A percentile compares a stretch with the other conserved stretches of the same genome.
Evolutionary conservation across 2,797 vertebrate species (phyloP).

Genomic region (Gobio occitaniae): DNA sequence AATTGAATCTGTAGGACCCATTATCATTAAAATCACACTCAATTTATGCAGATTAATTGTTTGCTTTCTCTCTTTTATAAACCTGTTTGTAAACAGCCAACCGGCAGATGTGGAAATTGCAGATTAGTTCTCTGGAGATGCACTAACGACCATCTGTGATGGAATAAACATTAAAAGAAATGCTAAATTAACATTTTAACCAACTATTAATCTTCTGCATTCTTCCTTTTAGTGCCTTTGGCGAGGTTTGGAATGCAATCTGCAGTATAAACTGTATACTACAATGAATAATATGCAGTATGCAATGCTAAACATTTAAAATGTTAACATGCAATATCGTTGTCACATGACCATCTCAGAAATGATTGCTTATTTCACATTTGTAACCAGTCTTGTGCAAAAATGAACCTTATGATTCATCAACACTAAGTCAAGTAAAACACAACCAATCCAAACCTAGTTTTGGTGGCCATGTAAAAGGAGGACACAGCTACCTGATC

Average conservation of each 20-base stretch:
- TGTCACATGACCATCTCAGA: background rate
- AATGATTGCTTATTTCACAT: background rate
- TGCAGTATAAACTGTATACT: background rate
- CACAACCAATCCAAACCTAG: no score
- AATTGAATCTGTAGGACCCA: slow-evolving; percentile 39
- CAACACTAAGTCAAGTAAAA: background rate
- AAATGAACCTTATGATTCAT: background rate
- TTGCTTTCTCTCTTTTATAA: slow-evolving; percentile 25
- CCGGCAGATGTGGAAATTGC: slow-evolving; percentile 38
- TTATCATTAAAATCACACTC: slow-evolving; percentile 38
- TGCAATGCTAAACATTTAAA: background rate
- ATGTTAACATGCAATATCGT: background rate
- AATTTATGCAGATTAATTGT: slow-evolving; percentile 17
- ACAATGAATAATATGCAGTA: background rate
- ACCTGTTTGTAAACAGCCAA: slow-evolving; percentile 27
- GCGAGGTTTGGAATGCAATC: background rate
- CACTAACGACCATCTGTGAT: slow-evolving; percentile 46
- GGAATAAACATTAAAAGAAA: slow-evolving; percentile 22
- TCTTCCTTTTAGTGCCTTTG: background rate
- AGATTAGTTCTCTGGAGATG: background rate
- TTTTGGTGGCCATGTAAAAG: background rate
- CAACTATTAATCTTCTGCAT: background rate
- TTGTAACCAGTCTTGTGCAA: background rate
- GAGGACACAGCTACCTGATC: slow-evolving; percentile 79
- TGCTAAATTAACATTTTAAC: slow-evolving; percentile 14